Evolutionary conservation across 2,888 invertebrate species (phyloP), one percentile per base, ranked within the genome.

Genomic region (Choristoneura rosaceana): DNA sequence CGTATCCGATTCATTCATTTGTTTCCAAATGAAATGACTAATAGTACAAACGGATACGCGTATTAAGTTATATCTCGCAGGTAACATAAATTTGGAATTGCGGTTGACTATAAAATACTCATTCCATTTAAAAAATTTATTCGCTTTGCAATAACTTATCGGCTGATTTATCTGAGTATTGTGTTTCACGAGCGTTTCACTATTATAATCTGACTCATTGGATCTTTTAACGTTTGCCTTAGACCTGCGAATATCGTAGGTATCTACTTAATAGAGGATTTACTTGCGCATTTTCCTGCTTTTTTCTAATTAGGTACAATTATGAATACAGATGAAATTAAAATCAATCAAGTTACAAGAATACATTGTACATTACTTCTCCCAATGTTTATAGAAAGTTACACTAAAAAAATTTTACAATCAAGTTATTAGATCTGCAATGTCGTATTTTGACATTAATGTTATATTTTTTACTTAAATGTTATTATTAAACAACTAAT

Each of bases 31-130:
- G 25, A 55, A 55, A 55, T 55, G 55, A 55, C 68, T 73, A 69
- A 73, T 60, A 73, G 63, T 59, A 33, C 62, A 58, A 63, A 58
- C 63, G 43, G 58, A 67, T 38, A 43, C 41, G 38, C 14, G 7
- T 55, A 66, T 61, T 68, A 68, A 64, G 50, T 50, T 59, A 71
- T 60, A 14, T 58, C 38, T 2, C 38, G n/a, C 63, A 68, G 71
- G 68, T 73, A 63, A 68, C 71, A 68, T 71, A 73, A 68, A 71
- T 68, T 71, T 63, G 58, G 60, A 71, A 62, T 59, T 60, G 68
- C 68, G 73, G 73, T 63, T 14, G 63, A 64, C 63, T 64, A 73
- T 69, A 73, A 69, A 73, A 63, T 38, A 64, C 38, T 47, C 4
- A 50, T 68, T 64, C 62, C 63, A 50, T 68, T 68, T 55, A 10